Evolutionary conservation across 2,888 invertebrate genomes (phyloP).

Genomic region (Congeria kusceri): DNA sequence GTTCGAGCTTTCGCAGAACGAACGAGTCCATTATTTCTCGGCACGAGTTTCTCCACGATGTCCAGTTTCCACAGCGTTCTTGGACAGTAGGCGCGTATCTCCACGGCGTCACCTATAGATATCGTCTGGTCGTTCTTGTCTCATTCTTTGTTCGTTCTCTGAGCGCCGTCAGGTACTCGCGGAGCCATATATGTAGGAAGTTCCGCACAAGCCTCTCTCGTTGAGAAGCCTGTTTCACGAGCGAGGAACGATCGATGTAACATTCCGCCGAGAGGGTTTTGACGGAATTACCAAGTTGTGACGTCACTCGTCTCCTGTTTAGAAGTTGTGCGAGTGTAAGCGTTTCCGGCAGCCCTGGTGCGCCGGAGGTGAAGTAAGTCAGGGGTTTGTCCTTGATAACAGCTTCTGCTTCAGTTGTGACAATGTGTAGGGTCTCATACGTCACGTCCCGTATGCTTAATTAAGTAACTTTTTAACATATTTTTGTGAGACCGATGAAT

Average conservation of each 20-base stretch:
- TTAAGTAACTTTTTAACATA: constrained; percentile 35
- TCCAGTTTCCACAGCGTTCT: not conserved
- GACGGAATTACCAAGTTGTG: constrained; percentile 23
- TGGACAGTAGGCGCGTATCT: not conserved
- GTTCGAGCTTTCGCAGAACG: not conserved
- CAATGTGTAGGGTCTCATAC: constrained; percentile 39
- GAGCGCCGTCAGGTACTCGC: constrained; percentile 30
- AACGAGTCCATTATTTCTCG: not conserved
- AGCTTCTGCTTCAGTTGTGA: constrained; percentile 49
- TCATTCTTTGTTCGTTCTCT: constrained; percentile 7
- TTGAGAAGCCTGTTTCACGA: constrained; percentile 14
- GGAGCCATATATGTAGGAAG: constrained; percentile 40
- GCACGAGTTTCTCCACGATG: not conserved
- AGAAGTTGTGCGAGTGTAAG: constrained; percentile 56
- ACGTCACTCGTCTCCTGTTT: constrained; percentile 26
- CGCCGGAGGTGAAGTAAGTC: constrained; percentile 42
- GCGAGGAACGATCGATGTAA: not conserved
- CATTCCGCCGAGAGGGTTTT: not conserved
- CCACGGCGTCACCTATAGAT: not conserved
- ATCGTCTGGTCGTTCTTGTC: constrained; percentile 20
- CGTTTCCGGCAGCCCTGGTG: constrained; percentile 17
- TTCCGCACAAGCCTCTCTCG: constrained; percentile 21
- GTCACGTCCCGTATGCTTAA: constrained; percentile 23
- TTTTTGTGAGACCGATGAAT: constrained; percentile 51
- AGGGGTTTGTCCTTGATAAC: constrained; percentile 51